Base-by-base conservation (phyloP, 2,113 vertebrate species). In the Festucalex cinctus region DNA sequence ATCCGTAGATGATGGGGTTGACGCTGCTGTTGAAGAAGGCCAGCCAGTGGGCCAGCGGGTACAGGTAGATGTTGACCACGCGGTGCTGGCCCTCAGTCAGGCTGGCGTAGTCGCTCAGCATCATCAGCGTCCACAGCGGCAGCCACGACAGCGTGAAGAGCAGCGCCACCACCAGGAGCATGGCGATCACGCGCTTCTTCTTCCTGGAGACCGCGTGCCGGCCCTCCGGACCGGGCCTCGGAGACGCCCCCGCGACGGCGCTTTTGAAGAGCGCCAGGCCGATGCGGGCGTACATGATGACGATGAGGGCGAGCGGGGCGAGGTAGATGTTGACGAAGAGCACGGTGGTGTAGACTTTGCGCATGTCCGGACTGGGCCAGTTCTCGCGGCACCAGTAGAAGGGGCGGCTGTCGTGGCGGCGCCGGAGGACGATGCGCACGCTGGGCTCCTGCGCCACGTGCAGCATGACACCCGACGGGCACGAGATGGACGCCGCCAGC, bases 1-100 rank as follows among this genome's bases (percentile, higher is more conserved):
- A 96, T 0, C 96, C 95, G 0, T 97, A 96, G 81, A 98, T 92
- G 74, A 98, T 93, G 32, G 96, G 94, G 84, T 97, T 95, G 85
- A 96, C 5, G 0, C 95, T 97, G 90, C 95, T 98, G 83, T 98
- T 98, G 82, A 91, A 95, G 74, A 98, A 98, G 17, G 95, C 95
- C 9, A 98, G 84, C 95, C 95, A 97, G 81, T 96, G 95, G 12
- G 95, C 96, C 0, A 95, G 94, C 12, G 96, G 95, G 17, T 96
- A 98, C 46, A 96, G 70, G n/a, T 95, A 98, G 54, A 94, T 93
- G 80, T 96, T 95, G 80, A 97, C 93, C 68, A 95, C 63, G 39
- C 85, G 80, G 67, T 95, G 73, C 67, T 94, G 92, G 1, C 73
- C 62, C 44, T 92, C 86, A 0, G 92, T 94, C 24, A 98, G 89